Conservation (phyloP, 2,797 vertebrate genomes). For the Alectoris magna region DNA sequence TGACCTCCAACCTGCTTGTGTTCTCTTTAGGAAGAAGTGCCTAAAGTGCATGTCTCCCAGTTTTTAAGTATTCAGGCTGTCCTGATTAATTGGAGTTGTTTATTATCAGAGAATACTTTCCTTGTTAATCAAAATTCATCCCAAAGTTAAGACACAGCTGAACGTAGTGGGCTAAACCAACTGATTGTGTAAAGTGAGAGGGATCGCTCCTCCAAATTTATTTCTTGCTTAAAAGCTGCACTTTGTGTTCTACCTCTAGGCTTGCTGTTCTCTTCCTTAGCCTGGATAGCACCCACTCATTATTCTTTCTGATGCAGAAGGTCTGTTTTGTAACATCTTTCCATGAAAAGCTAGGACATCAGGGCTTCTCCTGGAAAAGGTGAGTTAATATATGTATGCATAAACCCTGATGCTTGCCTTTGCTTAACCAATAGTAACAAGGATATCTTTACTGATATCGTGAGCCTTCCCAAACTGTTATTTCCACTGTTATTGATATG, state of each 20-base stretch:
- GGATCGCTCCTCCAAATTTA: not conserved
- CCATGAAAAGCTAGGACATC: constrained; percentile 22
- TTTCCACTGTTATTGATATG: not conserved
- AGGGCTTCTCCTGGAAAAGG: constrained; percentile 63
- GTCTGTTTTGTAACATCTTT: constrained; percentile 66
- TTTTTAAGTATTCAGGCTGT: not conserved
- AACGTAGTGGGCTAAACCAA: not conserved
- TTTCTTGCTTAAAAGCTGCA: not conserved
- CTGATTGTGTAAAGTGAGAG: not conserved
- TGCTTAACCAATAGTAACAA: constrained; percentile 43
- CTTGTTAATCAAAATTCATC: not conserved
- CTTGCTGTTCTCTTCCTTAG: constrained; percentile 18
- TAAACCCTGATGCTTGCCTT: not conserved
- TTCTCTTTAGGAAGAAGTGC: not conserved
- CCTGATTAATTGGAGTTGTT: not conserved
- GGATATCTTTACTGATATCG: constrained; percentile 22
- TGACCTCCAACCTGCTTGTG: rapidly evolving
- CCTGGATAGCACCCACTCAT: constrained; percentile 38
- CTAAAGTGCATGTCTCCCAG: rapidly evolving
- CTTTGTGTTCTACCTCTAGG: rapidly evolving
- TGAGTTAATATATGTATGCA: not conserved
- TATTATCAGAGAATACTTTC: not conserved
- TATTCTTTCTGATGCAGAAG: constrained; percentile 40
- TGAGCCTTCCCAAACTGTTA: constrained; percentile 29
- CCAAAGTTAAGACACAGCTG: not conserved